Evolutionary conservation across 2,113 vertebrate genomes (phyloP).

Genomic region (Ailuropoda melanoleuca): DNA sequence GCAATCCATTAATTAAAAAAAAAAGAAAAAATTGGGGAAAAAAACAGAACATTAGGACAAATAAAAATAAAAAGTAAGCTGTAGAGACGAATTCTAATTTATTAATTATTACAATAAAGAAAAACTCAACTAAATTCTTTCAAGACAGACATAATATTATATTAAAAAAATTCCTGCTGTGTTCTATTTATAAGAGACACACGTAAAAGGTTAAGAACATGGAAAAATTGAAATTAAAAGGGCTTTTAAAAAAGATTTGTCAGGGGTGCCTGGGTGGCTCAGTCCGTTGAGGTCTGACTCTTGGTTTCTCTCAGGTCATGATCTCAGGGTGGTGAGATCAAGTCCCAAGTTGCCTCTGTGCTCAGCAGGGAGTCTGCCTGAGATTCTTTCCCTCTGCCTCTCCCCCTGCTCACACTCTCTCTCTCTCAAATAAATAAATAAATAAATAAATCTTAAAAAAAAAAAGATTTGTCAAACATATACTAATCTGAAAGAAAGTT

Average conservation of each 20-base stretch:
- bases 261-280: background rate
- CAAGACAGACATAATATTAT: background rate
- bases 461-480: background rate
- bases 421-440: background rate
- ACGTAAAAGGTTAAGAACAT: background rate
- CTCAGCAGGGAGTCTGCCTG: background rate
- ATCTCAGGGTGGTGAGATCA: background rate
- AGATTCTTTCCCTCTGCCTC: background rate
- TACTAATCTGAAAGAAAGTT: background rate
- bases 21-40: background rate
- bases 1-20: background rate
- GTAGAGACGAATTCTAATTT: background rate
- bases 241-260: background rate
- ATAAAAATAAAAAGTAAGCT: background rate
- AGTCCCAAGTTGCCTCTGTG: background rate
- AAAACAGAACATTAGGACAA: background rate
- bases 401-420: too few species aligned
- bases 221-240: background rate
- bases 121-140: background rate
- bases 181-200: background rate
- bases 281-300: background rate
- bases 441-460: background rate
- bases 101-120: background rate
- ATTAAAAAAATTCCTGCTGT: background rate
- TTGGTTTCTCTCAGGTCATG: background rate